Percentiles rank a stretch among this genome's conserved stretches.
Evolutionary conservation across 2,113 vertebrate species (phyloP).

Genomic region (Elgaria multicarinata): DNA sequence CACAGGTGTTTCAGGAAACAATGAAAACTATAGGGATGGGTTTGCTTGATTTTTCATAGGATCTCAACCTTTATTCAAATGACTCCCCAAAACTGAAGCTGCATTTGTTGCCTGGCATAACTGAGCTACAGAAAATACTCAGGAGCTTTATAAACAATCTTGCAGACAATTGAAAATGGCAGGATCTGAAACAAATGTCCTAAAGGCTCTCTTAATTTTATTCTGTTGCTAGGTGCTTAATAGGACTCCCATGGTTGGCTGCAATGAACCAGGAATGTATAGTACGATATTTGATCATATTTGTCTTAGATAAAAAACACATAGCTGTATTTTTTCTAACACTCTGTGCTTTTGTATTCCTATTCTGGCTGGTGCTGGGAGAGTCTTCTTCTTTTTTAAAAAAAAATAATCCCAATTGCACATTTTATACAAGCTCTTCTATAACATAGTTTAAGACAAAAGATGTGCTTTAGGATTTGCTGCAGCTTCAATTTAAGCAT

Average conservation of each 20-base stretch:
- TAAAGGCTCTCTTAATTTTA: constrained; percentile 24
- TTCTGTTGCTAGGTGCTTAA: constrained; percentile 35
- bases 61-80: neutral
- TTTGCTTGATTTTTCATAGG: neutral
- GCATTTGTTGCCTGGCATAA: constrained; percentile 5
- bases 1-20: neutral
- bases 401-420: neutral
- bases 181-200: constrained; percentile 3
- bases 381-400: neutral
- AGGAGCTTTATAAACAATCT: constrained; percentile 8
- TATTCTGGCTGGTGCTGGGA: constrained; percentile 7
- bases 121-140: constrained; percentile 2
- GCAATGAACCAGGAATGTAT: constrained; percentile 24
- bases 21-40: neutral
- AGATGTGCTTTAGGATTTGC: neutral
- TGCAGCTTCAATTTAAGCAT: constrained; percentile 20
- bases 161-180: neutral
- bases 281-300: neutral
- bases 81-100: neutral
- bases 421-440: neutral
- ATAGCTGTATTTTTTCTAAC: neutral
- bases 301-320: constrained; percentile 17
- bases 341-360: neutral
- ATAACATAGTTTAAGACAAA: neutral
- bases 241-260: constrained; percentile 1